A percentile compares a stretch with the other conserved stretches of the same genome.
These are phyloP conservation scores for Oenanthe melanoleuca DNA, from an alignment of 2,113 vertebrate species.

Conservation along the genomic window DNA sequence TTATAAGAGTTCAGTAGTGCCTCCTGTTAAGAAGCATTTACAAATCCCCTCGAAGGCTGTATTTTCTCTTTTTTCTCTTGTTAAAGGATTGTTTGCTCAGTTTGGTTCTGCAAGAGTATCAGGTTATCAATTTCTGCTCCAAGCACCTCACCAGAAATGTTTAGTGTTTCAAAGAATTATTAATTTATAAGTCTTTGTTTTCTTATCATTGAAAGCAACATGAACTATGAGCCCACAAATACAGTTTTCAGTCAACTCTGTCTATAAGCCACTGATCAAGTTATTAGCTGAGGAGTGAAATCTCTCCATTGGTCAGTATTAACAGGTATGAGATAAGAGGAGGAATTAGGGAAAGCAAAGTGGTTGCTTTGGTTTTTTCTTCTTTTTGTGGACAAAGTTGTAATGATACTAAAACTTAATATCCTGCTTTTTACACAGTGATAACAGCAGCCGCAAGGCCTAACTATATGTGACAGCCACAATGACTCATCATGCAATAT, in stretches of 20 bases:
- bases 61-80: neutral
- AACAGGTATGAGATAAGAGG: neutral
- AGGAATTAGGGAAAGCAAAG: neutral
- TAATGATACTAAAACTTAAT: neutral
- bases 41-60: neutral
- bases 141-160: neutral
- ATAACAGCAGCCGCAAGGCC: neutral
- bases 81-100: neutral
- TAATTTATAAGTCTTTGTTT: neutral
- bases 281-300: neutral
- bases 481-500: neutral
- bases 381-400: neutral
- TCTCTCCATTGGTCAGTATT: neutral
- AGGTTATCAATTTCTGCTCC: neutral
- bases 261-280: neutral
- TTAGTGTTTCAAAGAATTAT: neutral
- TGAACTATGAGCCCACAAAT: neutral
- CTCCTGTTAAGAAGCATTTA: neutral
- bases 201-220: neutral
- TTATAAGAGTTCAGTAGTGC: neutral
- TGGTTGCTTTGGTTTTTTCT: neutral
- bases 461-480: neutral
- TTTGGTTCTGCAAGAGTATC: neutral
- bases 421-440: neutral
- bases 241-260: neutral